These are phyloP conservation scores for Atherix ibis DNA, from an alignment of 2,888 invertebrate genomes.

Conservation along the genomic window DNA sequence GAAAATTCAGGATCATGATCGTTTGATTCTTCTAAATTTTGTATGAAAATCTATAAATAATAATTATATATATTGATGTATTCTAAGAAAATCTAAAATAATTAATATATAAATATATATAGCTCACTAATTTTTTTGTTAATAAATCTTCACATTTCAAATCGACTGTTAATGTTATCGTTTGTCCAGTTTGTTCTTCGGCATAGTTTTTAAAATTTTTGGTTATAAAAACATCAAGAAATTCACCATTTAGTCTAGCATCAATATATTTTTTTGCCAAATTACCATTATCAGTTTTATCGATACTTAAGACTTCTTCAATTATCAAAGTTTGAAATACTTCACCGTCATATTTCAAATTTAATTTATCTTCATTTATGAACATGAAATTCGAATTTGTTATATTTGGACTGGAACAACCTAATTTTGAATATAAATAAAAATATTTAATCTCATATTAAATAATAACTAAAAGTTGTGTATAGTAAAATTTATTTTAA, in stretches of 20 bases:
- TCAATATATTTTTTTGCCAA: conserved; percentile 14
- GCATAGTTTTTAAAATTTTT: conserved; percentile 15
- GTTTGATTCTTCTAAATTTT: conserved; percentile 15
- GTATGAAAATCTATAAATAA: conserved; percentile 13
- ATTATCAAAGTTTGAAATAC: conserved; percentile 12
- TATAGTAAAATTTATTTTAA: no score
- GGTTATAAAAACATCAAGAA: conserved; percentile 13
- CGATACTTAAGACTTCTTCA: conserved; percentile 5
- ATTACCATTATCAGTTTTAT: conserved; percentile 1
- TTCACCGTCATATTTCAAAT: conserved; percentile 2
- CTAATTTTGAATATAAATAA: no score
- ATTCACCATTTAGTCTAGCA: conserved; percentile 12
- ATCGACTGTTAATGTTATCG: conserved; percentile 12
- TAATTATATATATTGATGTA: no score
- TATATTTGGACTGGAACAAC: conserved; percentile 7
- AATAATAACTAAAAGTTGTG: no score
- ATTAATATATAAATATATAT: not conserved
- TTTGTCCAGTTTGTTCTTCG: conserved; percentile 15
- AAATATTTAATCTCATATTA: no score
- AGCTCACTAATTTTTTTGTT: conserved; percentile 12
- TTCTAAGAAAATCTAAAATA: not conserved
- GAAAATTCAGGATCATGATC: conserved; percentile 16
- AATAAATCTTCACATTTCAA: conserved; percentile 13
- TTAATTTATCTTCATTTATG: conserved; percentile 5
- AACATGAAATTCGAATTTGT: conserved; percentile 4